These are phyloP conservation scores for Pachyseris speciosa DNA, from an alignment of 64 coral and sea anemone genomes.

Conservation along the genomic window DNA sequence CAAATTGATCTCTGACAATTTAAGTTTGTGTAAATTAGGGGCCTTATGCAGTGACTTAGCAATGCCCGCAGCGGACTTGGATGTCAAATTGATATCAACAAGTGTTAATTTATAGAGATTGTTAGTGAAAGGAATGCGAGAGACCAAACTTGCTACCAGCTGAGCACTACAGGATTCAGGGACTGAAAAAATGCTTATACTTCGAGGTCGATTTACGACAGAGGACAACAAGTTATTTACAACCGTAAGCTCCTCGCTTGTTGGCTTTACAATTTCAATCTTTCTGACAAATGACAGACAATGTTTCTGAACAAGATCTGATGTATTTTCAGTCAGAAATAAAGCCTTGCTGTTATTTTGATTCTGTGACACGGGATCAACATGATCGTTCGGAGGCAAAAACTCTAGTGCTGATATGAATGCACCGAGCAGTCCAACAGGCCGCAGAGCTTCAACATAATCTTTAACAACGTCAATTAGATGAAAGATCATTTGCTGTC, in stretches of 20 bases:
- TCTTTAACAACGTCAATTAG: not conserved
- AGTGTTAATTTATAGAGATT: no score
- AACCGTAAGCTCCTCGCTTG: not conserved
- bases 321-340: not conserved
- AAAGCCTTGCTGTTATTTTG: not conserved
- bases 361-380: not conserved
- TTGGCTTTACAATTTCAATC: not conserved
- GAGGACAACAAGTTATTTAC: not conserved
- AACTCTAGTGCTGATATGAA: not conserved
- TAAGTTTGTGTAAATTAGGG: no score
- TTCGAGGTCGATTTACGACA: not conserved
- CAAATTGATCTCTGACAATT: no score
- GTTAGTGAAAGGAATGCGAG: no score
- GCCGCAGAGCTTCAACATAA: not conserved
- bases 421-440: not conserved
- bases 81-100: no score
- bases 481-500: not conserved
- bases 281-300: not conserved
- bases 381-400: not conserved
- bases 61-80: no score
- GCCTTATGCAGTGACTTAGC: not conserved
- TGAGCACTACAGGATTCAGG: no score
- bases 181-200: not conserved
- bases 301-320: not conserved
- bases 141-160: no score